phyloP scores from a whole-genome alignment of 2,888 invertebrate species.

The Spodoptera exigua region DNA sequence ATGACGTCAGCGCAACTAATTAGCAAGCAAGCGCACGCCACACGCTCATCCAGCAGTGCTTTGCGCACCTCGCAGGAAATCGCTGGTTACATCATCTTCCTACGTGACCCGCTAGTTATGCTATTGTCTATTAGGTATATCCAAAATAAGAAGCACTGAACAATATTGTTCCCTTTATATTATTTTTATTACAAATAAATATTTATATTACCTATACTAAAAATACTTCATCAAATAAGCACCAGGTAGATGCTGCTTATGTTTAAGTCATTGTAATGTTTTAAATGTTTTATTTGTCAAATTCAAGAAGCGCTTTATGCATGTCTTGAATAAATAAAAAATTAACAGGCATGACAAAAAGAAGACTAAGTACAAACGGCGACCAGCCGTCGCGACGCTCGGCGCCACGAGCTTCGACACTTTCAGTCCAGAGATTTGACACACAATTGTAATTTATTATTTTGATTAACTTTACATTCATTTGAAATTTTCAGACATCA shows the following conservation, averaged over 20 bases:
- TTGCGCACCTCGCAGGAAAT: constrained; percentile 81
- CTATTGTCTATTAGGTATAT: constrained; percentile 67
- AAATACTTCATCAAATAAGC: constrained; percentile 12
- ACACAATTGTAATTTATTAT: constrained; percentile 26
- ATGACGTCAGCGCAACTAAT: constrained; percentile 85
- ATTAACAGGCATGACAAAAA: constrained; percentile 39
- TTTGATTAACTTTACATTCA: neutral
- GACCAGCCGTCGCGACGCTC: constrained; percentile 42
- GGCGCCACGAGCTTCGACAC: constrained; percentile 22
- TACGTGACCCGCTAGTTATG: constrained; percentile 71
- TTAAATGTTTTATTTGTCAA: constrained; percentile 12
- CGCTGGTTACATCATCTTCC: constrained; percentile 82
- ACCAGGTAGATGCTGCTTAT: too few species aligned
- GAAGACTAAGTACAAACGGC: constrained; percentile 31
- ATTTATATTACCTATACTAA: constrained; percentile 16
- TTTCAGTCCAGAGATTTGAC: constrained; percentile 18
- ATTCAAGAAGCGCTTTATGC: neutral
- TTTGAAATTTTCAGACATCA: neutral
- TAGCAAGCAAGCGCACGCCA: constrained; percentile 79
- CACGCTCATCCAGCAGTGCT: constrained; percentile 71
- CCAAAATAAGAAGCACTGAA: constrained; percentile 50
- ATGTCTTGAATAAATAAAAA: constrained; percentile 26
- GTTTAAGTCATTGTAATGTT: constrained; percentile 9
- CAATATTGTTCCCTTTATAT: constrained; percentile 47
- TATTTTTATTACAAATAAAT: constrained; percentile 23